These are phyloP conservation scores for Calcarius ornatus DNA, from an alignment of 2,113 vertebrate species.

Conservation along the genomic window DNA sequence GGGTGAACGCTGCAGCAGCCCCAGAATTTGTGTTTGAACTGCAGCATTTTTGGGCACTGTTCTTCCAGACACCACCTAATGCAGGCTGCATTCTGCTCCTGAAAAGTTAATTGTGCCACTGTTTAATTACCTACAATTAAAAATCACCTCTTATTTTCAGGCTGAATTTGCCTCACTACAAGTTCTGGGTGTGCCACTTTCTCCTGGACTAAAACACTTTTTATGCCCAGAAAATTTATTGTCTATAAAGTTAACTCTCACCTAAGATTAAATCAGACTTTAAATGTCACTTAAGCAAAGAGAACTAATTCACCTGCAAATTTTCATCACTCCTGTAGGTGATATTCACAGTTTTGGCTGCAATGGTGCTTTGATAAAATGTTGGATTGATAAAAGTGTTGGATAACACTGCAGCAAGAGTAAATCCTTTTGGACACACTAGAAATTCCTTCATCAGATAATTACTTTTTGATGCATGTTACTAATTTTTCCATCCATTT, in stretches of 20 bases:
- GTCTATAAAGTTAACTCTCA: neutral
- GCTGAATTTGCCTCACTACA: neutral
- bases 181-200: neutral
- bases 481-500: neutral
- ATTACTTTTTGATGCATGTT: slow-evolving; percentile 5
- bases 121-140: neutral
- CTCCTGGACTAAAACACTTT: neutral
- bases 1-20: neutral
- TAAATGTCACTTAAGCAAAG: neutral
- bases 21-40: neutral
- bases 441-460: slow-evolving; percentile 6
- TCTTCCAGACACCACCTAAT: neutral
- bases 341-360: neutral
- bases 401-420: neutral
- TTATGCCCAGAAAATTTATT: neutral
- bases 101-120: neutral
- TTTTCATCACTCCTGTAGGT: neutral
- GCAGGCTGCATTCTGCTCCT: neutral
- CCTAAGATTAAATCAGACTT: neutral
- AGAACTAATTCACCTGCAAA: neutral
- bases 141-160: neutral
- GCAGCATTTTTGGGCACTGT: neutral
- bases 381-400: neutral
- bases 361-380: neutral
- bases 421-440: neutral